phyloP scores from a whole-genome alignment of 2,113 vertebrate species.

The Apus apus region DNA sequence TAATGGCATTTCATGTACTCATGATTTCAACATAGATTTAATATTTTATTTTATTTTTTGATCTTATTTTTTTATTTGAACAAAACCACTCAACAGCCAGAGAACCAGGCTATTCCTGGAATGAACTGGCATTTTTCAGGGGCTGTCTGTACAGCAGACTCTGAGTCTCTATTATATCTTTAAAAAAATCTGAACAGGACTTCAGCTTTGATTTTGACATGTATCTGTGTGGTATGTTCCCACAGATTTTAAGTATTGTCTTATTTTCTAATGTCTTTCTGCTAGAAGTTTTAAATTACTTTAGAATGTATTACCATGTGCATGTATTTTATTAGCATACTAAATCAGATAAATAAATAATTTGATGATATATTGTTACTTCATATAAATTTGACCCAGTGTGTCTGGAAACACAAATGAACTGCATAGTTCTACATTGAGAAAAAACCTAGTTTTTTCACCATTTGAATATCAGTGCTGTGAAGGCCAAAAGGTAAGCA shows the following conservation, averaged over 20 bases:
- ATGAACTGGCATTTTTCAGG: background rate
- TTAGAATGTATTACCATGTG: background rate
- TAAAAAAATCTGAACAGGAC: background rate
- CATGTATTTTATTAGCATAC: background rate
- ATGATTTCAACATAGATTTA: background rate
- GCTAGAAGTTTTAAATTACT: background rate
- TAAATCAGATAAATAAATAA: background rate
- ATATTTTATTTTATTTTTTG: accelerated
- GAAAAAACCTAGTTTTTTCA: background rate
- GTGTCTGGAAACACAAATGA: background rate
- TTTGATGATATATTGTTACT: background rate
- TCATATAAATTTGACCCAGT: background rate
- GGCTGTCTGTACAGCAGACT: background rate
- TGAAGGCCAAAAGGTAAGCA: background rate
- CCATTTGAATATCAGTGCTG: accelerated
- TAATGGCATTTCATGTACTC: background rate
- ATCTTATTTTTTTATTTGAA: background rate
- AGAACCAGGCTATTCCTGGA: background rate
- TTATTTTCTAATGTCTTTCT: background rate
- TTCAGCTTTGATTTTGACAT: background rate
- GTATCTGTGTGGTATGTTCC: background rate
- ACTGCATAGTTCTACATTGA: accelerated
- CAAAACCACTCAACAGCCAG: background rate
- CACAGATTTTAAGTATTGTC: background rate
- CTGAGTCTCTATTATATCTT: background rate